Percentiles rank a stretch among this genome's conserved stretches.
Conservation (phyloP, 37 sponge, comb jelly and placozoan species). For the Agelas oroides region DNA sequence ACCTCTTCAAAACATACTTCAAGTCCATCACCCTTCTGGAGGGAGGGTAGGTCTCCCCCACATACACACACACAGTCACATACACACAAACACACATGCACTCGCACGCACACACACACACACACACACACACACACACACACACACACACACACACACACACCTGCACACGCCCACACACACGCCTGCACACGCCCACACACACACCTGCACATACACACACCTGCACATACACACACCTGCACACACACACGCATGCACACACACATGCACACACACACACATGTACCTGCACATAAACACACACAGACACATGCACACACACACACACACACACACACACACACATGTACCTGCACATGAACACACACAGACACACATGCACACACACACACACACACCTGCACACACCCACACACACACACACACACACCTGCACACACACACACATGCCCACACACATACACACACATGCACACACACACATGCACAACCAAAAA, state of each 20-base stretch:
- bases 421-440: no score
- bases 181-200: not conserved
- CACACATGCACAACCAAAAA: no score
- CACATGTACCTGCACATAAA: no score
- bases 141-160: not conserved
- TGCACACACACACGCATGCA: no score
- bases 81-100: not conserved
- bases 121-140: not conserved
- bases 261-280: no score
- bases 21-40: conserved; percentile 69
- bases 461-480: no score
- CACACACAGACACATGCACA: not conserved
- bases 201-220: no score
- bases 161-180: not conserved
- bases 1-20: conserved; percentile 94
- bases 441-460: no score
- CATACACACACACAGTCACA: not conserved
- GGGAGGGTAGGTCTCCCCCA: conserved; percentile 69
- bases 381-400: not conserved
- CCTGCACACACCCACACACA: no score
- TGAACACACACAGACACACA: not conserved
- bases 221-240: no score
- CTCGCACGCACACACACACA: not conserved
- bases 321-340: not conserved
- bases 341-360: no score